Evolutionary conservation across 2,888 invertebrate genomes (phyloP).

Genomic region (Osmoderma eremita): DNA sequence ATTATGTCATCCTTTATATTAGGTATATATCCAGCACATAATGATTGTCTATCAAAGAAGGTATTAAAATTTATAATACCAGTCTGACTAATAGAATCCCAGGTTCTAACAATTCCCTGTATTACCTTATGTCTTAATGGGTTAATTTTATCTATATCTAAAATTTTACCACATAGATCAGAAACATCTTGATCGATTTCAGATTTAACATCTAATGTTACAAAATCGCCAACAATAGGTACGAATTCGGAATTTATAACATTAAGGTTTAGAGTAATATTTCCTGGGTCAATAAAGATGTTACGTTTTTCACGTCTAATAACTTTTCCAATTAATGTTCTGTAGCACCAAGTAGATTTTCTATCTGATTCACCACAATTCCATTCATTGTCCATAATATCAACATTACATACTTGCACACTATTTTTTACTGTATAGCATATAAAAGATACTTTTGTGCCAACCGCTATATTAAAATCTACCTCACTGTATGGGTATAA

Average conservation of each 20-base stretch:
- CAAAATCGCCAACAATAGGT: conserved; percentile 76
- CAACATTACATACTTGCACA: conserved; percentile 64
- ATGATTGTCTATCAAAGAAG: conserved; percentile 69
- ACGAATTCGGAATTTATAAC: conserved; percentile 71
- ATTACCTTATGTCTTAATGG: conserved; percentile 70
- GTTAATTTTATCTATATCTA: conserved; percentile 70
- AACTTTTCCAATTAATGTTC: conserved; percentile 63
- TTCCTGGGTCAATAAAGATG: conserved; percentile 66
- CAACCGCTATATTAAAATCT: conserved; percentile 62
- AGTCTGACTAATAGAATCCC: conserved; percentile 58
- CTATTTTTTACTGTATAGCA: conserved; percentile 49
- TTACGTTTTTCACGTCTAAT: conserved; percentile 59
- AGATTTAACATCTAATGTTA: conserved; percentile 72
- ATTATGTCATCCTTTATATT: conserved; percentile 71
- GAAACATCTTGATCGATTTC: conserved; percentile 69
- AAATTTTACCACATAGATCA: conserved; percentile 67
- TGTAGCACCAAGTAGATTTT: conserved; percentile 52
- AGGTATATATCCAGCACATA: conserved; percentile 68
- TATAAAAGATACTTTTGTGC: conserved; percentile 67
- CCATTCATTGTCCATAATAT: conserved; percentile 54
- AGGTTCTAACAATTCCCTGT: conserved; percentile 65
- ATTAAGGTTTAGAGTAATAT: conserved; percentile 72
- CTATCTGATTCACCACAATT: conserved; percentile 61
- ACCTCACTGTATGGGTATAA: conserved; percentile 62
- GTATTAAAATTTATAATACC: conserved; percentile 71